Conservation (phyloP, 2,888 invertebrate species). For the Hipparchia sbordonii region DNA sequence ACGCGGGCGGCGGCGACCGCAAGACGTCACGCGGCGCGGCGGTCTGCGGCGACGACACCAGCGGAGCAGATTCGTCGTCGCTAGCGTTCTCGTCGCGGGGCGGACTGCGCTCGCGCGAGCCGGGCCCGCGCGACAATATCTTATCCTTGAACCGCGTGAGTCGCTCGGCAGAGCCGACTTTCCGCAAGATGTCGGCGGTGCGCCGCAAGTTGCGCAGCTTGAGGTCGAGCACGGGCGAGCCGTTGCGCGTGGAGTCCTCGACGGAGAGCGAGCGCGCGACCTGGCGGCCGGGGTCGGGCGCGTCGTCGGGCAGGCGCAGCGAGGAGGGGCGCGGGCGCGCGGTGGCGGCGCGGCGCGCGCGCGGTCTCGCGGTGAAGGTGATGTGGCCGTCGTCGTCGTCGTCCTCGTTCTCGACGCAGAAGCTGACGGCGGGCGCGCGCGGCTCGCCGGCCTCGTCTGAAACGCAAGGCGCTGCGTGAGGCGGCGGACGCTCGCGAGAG, state of each 20-base stretch:
- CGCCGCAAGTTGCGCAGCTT: constrained; percentile 63
- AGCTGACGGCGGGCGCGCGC: constrained; percentile 71
- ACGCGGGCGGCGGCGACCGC: constrained; percentile 45
- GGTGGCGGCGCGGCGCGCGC: constrained; percentile 44
- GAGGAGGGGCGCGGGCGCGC: constrained; percentile 58
- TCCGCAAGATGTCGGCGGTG: constrained; percentile 67
- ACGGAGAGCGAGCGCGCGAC: constrained; percentile 64
- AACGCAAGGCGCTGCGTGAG: constrained; percentile 59
- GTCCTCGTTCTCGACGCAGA: constrained; percentile 75
- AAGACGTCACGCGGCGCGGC: constrained; percentile 21
- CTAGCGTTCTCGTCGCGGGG: constrained; percentile 74
- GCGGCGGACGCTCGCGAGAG: constrained; percentile 52
- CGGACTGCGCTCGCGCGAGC: constrained; percentile 69
- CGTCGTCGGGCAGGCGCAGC: constrained; percentile 59
- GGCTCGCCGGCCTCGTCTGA: constrained; percentile 53
- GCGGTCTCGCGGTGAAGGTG: constrained; percentile 67
- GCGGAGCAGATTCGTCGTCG: constrained; percentile 87
- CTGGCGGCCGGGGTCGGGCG: constrained; percentile 39
- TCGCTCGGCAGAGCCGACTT: constrained; percentile 70
- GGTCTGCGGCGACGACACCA: constrained; percentile 76
- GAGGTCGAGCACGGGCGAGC: constrained; percentile 58
- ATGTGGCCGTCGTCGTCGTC: constrained; percentile 68
- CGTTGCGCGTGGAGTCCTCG: constrained; percentile 64
- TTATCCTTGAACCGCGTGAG: constrained; percentile 69
- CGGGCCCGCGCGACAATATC: constrained; percentile 61